Evolutionary conservation across 2,888 invertebrate genomes (phyloP).

Genomic region (Trissolcus brochymenae): DNA sequence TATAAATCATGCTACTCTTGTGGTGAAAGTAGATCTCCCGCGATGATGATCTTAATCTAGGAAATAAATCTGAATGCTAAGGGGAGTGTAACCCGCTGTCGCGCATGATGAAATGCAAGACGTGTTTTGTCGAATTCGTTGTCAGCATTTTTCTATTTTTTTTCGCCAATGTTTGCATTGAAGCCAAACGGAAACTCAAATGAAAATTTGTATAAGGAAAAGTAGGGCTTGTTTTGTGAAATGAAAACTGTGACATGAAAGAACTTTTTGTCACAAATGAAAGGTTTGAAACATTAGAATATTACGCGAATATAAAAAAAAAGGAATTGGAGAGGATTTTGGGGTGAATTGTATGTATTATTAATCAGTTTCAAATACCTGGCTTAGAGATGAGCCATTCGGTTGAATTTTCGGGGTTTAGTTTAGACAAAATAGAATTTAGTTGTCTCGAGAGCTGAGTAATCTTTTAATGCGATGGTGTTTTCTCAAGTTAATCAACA

Average conservation of each 20-base stretch:
- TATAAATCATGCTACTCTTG: slow-evolving; percentile 40
- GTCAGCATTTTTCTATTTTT: slow-evolving; percentile 17
- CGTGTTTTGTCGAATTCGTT: slow-evolving; percentile 10
- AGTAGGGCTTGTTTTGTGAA: neutral
- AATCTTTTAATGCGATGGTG: slow-evolving; percentile 22
- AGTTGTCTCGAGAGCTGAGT: slow-evolving; percentile 8
- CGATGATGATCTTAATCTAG: slow-evolving; percentile 50
- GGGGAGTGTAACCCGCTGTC: slow-evolving; percentile 22
- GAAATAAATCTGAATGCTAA: slow-evolving; percentile 50
- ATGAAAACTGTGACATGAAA: neutral
- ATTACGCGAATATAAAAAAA: no score
- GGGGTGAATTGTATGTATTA: no score
- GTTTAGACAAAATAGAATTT: slow-evolving; percentile 20
- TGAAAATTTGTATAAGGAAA: neutral
- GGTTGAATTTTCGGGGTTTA: slow-evolving; percentile 13
- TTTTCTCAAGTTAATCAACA: slow-evolving; percentile 29
- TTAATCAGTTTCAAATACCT: neutral
- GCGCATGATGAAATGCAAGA: slow-evolving; percentile 15
- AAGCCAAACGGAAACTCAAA: neutral
- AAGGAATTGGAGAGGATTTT: no score
- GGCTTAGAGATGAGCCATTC: neutral
- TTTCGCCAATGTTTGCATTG: slow-evolving; percentile 21
- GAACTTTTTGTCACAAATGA: no score
- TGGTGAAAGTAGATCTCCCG: slow-evolving; percentile 38
- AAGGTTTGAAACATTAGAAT: no score